Evolutionary conservation across 2,113 vertebrate genomes (phyloP).

Genomic region (Lipotes vexillifer): DNA sequence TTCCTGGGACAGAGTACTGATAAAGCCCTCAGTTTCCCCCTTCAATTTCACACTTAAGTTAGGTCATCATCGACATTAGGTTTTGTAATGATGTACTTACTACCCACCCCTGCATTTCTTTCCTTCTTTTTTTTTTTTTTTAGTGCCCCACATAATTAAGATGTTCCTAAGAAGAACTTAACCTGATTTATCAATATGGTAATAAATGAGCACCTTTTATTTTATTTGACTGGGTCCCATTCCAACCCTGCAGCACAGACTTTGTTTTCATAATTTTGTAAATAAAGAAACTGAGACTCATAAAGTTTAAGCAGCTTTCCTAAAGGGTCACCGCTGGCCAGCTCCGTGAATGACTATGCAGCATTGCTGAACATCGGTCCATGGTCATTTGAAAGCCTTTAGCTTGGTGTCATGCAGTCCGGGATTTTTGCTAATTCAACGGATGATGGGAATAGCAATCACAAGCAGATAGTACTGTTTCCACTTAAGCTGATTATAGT

Average conservation of each 20-base stretch:
- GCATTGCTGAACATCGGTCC: not conserved
- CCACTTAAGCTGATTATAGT: not conserved
- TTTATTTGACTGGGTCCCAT: not conserved
- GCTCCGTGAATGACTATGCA: fast-evolving
- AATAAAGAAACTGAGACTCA: not conserved
- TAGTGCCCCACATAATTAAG: not conserved
- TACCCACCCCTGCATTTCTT: not conserved
- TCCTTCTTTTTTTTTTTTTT: not conserved
- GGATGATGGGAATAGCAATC: not conserved
- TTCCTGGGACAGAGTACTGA: not conserved
- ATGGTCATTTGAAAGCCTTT: not conserved
- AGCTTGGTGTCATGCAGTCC: not conserved
- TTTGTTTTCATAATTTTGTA: not conserved
- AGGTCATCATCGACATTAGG: not conserved
- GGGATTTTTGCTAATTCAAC: not conserved
- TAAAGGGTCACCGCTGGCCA: not conserved
- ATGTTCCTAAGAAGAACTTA: not conserved
- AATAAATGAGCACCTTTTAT: not conserved
- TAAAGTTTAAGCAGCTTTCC: not conserved
- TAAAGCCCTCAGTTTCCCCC: not conserved
- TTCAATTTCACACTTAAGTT: not conserved
- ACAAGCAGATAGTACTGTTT: not conserved
- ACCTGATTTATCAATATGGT: not conserved
- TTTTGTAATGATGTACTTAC: not conserved
- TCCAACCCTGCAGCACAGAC: not conserved